Evolutionary conservation across 2,888 invertebrate genomes (phyloP).

Genomic region (Aphidius colemani): DNA sequence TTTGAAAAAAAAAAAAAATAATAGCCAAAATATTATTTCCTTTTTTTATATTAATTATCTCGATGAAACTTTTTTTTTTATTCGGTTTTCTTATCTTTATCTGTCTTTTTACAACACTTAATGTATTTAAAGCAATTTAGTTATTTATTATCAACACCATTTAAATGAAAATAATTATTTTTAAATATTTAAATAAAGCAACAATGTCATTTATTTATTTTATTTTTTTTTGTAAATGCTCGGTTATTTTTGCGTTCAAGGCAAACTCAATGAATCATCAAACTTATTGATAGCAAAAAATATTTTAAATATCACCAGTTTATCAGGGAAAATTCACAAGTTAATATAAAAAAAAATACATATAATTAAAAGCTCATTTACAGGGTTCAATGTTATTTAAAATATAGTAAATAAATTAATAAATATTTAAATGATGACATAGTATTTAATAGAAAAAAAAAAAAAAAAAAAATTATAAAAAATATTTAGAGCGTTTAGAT

Average conservation of each 20-base stretch:
- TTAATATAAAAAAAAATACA: not conserved
- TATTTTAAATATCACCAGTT: not conserved
- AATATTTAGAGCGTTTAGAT: conserved; percentile 42
- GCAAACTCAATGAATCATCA: not conserved
- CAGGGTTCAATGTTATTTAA: not conserved
- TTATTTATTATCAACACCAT: not conserved
- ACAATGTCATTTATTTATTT: too few species aligned
- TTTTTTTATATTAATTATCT: conserved; percentile 6
- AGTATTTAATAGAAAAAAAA: not conserved
- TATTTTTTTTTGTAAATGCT: too few species aligned
- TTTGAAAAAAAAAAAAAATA: conserved; percentile 46
- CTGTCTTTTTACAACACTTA: not conserved
- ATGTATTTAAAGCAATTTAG: conserved; percentile 7
- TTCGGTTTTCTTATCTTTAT: not conserved
- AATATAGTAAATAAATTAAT: not conserved
- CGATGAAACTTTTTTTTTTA: not conserved
- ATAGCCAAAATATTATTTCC: conserved; percentile 31
- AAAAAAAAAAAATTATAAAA: conserved; percentile 33
- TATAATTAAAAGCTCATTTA: not conserved
- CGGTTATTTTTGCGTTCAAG: too few species aligned
- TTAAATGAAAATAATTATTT: too few species aligned
- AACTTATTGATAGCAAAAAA: not conserved
- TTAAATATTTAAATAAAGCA: too few species aligned
- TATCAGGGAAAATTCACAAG: not conserved
- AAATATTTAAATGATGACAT: conserved; percentile 8